Conservation (phyloP, 2,797 vertebrate species). For the Naso thynnoides region DNA sequence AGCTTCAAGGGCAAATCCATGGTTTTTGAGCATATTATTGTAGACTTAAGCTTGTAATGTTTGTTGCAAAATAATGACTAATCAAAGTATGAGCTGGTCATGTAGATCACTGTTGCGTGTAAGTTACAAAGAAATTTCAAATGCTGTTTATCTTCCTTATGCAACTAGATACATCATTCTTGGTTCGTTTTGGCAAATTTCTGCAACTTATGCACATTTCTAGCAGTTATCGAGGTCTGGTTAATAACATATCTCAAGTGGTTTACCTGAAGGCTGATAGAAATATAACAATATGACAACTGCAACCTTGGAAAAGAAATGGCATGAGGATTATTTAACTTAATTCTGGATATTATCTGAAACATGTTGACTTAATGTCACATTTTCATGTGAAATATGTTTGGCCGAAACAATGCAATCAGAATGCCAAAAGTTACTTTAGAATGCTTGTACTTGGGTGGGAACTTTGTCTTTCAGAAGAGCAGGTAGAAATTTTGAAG, state of each 20-base stretch:
- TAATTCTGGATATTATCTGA: conserved; percentile 15
- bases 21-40: conserved; percentile 94
- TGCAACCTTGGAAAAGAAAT: conserved; percentile 31
- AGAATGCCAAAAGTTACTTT: background rate
- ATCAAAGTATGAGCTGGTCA: background rate
- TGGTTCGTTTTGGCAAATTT: conserved; percentile 25
- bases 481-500: background rate
- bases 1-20: conserved; percentile 98
- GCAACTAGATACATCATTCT: conserved; percentile 40
- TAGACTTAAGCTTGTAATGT: conserved; percentile 90
- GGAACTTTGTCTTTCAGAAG: conserved; percentile 4
- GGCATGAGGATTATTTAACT: conserved; percentile 45
- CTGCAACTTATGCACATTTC: conserved; percentile 36
- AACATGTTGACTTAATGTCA: conserved; percentile 11
- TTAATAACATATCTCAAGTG: conserved; percentile 13
- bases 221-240: background rate
- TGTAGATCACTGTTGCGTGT: conserved; percentile 20
- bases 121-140: conserved; percentile 40
- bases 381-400: background rate
- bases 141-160: conserved; percentile 50
- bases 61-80: conserved; percentile 14
- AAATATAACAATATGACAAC: conserved; percentile 21
- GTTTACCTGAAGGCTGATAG: background rate
- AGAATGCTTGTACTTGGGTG: background rate
- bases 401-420: background rate